Base-by-base conservation (phyloP, 2,797 vertebrate species). In the Hozukius guyotensis region DNA sequence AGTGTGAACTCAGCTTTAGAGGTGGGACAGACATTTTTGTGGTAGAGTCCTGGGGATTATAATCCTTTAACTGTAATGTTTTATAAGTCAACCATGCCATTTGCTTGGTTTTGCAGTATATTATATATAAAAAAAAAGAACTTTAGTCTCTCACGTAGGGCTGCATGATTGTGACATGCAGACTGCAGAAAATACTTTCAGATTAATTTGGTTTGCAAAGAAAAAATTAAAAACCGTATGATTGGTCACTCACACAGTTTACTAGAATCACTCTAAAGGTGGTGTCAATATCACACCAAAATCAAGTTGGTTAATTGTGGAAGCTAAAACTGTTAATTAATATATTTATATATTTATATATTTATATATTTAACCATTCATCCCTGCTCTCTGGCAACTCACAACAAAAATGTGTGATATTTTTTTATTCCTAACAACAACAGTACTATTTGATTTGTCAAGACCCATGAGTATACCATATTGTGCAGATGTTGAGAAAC, bases 401-500 rank as follows among this genome's bases (percentile, higher is more conserved):
- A 73, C 6, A 60, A 69, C 29, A 66, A 78, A 75, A 78, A 69
- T 34, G 29, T 75, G 60, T 57, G 31, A 75, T 53, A 10, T 75
- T 59, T 72, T 60, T 27, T 70, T 31, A 38, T 59, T 8, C 18
- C 46, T 49, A 49, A 49, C 46, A 38, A 71, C 9, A 75, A n/a
- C 25, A 36, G 42, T 59, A 29, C 53, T 69, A 49, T 63, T 1
- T 62, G 14, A 70, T 57, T 72, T 60, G 62, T 56, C 29, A 72
- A 76, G 61, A 49, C n/a, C 24, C 57, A 16, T 55, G 27, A 70
- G 49, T 36, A 32, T 63, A 25, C 24, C 18, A 49, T 49, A 49
- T 49, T 60, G 49, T 38, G 25, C 34, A 25, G 49, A 80, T 80
- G n/a, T 65, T 74, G n/a, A 64, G 52, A 82, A 77, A 70, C 36